phyloP scores from a whole-genome alignment of 2,113 vertebrate species.

The Hydropotes inermis region DNA sequence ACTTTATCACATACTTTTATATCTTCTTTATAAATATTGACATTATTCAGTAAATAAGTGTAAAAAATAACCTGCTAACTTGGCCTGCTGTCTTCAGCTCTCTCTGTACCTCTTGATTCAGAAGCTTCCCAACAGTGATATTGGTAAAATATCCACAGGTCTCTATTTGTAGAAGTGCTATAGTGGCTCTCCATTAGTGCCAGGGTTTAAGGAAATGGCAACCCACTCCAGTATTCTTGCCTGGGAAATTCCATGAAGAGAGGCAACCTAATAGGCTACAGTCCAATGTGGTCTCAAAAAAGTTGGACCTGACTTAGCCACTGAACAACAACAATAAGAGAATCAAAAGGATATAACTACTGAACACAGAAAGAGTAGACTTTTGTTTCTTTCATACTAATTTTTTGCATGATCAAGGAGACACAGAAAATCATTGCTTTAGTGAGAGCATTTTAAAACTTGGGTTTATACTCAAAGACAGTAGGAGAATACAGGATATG shows the following conservation, averaged over 20 bases:
- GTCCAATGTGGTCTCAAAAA: not conserved
- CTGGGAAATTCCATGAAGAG: not conserved
- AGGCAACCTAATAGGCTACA: not conserved
- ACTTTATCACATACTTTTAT: not conserved
- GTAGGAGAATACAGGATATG: not conserved
- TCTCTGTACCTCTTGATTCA: not conserved
- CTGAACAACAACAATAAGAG: not conserved
- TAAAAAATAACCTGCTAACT: not conserved
- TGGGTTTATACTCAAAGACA: not conserved
- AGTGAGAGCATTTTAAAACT: not conserved
- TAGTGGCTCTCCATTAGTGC: not conserved
- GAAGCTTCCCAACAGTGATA: not conserved
- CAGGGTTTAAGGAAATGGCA: not conserved
- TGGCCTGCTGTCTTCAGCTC: not conserved
- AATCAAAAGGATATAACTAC: not conserved
- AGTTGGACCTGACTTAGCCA: not conserved
- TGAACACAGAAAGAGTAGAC: not conserved
- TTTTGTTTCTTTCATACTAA: not conserved
- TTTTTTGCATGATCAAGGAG: not conserved
- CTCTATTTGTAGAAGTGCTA: not conserved
- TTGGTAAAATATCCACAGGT: not conserved
- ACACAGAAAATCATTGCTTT: not conserved
- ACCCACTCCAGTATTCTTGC: not conserved
- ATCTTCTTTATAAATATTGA: not conserved
- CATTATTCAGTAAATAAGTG: not conserved